Conservation (phyloP, 2,797 vertebrate species). For the Sebastiscus albofasciatus region DNA sequence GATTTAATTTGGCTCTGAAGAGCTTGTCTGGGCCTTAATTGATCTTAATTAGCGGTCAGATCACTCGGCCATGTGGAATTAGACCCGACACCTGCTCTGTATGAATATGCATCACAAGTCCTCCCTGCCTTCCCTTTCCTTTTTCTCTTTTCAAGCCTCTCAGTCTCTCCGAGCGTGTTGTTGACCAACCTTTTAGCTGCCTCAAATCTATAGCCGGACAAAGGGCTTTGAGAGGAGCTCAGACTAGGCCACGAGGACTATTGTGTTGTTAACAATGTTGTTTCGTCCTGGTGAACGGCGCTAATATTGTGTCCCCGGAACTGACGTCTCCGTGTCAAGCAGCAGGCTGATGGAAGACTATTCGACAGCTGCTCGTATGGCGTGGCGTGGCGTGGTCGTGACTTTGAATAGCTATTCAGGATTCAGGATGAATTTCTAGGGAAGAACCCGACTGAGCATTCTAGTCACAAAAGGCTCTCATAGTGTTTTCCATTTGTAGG, state of each 20-base stretch:
- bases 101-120: constrained; percentile 82
- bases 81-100: constrained; percentile 76
- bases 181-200: constrained; percentile 62
- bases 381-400: constrained; percentile 20
- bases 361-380: constrained; percentile 63
- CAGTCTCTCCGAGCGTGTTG: constrained; percentile 37
- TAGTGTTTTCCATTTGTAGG: constrained; percentile 27
- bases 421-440: constrained; percentile 2
- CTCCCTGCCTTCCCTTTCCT: constrained; percentile 18
- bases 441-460: not conserved
- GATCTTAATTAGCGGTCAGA: constrained; percentile 78
- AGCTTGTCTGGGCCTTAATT: constrained; percentile 63
- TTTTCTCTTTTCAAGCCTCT: constrained; percentile 44
- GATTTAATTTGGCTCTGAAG: constrained; percentile 47
- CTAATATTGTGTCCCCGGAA: constrained; percentile 60
- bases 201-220: constrained; percentile 57
- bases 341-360: constrained; percentile 53
- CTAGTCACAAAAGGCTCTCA: not conserved
- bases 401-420: constrained; percentile 55
- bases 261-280: constrained; percentile 77
- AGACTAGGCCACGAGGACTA: constrained; percentile 49
- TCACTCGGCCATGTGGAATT: constrained; percentile 66
- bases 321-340: constrained; percentile 61
- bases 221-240: constrained; percentile 70
- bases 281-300: constrained; percentile 41